Evolutionary conservation across 2,888 invertebrate species (phyloP).

Genomic region (Campoplex nolae): DNA sequence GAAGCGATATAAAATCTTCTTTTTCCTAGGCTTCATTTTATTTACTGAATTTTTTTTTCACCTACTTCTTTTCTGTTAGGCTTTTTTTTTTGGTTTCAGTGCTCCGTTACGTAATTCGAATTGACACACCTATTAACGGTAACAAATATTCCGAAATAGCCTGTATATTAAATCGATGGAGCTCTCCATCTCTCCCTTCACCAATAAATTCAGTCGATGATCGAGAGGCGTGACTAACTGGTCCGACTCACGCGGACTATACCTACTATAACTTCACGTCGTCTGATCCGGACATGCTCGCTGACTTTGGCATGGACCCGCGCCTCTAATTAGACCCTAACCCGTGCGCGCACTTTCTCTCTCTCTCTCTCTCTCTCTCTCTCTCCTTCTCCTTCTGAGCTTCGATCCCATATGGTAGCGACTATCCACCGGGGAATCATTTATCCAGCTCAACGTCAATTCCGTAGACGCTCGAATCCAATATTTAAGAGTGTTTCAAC

Average conservation of each 20-base stretch:
- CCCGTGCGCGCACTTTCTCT: slow-evolving; percentile 43
- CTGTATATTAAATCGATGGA: slow-evolving; percentile 30
- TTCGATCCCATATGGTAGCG: slow-evolving; percentile 27
- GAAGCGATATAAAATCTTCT: not conserved
- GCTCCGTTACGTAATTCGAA: not conserved
- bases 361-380: slow-evolving; percentile 26
- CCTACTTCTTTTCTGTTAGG: not conserved
- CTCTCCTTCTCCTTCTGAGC: slow-evolving; percentile 39
- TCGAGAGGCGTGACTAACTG: slow-evolving; percentile 80
- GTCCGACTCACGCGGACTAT: slow-evolving; percentile 65
- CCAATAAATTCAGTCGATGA: slow-evolving; percentile 78
- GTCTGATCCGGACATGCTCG: slow-evolving; percentile 70
- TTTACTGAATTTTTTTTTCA: not conserved
- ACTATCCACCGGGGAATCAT: slow-evolving; percentile 44
- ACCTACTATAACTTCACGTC: slow-evolving; percentile 60
- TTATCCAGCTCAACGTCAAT: slow-evolving; percentile 21
- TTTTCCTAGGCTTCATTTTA: not conserved
- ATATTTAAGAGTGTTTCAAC: not conserved
- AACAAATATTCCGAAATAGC: slow-evolving; percentile 26
- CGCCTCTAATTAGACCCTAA: slow-evolving; percentile 76
- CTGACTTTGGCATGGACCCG: slow-evolving; percentile 72
- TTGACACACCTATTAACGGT: not conserved
- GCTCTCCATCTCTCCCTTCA: slow-evolving; percentile 38
- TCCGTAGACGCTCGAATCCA: slow-evolving; percentile 4
- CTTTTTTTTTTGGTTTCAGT: not conserved